phyloP scores from a whole-genome alignment of 1,140 invertebrate species.

The Zaprionus ornatus region DNA sequence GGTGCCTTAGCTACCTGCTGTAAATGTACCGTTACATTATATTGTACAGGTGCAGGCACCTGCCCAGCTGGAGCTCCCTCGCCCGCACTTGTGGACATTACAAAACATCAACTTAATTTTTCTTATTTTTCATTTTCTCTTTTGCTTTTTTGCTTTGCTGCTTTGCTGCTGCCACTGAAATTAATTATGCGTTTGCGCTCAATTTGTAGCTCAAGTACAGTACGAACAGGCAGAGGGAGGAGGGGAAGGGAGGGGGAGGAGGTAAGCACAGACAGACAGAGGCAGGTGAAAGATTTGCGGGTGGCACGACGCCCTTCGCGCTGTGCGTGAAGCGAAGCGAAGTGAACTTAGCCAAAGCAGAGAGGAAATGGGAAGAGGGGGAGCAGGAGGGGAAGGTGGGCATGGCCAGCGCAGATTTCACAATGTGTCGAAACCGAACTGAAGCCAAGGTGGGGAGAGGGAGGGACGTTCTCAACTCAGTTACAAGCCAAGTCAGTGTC shows the following conservation, averaged over 20 bases:
- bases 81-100: slow-evolving; percentile 65
- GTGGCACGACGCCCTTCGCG: slow-evolving; percentile 48
- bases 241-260: background rate
- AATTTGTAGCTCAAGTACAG: slow-evolving; percentile 71
- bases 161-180: slow-evolving; percentile 57
- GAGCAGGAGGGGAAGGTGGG: background rate
- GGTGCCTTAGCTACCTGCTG: background rate
- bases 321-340: slow-evolving; percentile 43
- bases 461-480: slow-evolving; percentile 43
- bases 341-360: slow-evolving; percentile 40
- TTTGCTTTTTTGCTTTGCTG: slow-evolving; percentile 15
- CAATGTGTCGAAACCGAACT: slow-evolving; percentile 52
- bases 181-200: slow-evolving; percentile 81
- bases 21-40: slow-evolving; percentile 62
- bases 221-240: background rate
- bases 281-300: slow-evolving; percentile 73
- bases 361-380: background rate
- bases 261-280: background rate
- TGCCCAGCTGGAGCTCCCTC: slow-evolving; percentile 30
- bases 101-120: slow-evolving; percentile 76
- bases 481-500: slow-evolving; percentile 14
- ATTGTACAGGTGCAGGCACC: background rate
- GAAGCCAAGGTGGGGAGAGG: background rate
- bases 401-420: slow-evolving; percentile 54
- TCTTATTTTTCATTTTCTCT: slow-evolving; percentile 52